Conservation (phyloP, 2,888 invertebrate species). For the Sphaerophoria taeniata region DNA sequence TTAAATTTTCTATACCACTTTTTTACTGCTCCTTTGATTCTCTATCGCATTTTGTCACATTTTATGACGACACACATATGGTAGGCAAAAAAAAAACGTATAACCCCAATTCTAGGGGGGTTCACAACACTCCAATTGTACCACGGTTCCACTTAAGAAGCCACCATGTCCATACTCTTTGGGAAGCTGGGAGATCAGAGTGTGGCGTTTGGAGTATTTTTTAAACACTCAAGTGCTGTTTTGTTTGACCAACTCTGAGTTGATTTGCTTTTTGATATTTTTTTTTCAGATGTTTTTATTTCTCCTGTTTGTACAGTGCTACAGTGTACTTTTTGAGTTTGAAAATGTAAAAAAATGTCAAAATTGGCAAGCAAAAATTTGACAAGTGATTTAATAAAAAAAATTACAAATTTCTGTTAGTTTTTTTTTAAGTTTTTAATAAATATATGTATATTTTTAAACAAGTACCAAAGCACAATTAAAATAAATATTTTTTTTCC, state of each 20-base stretch:
- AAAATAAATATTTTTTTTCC: too few relatives aligned
- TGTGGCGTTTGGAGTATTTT: slow-evolving; percentile 39
- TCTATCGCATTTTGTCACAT: slow-evolving; percentile 68
- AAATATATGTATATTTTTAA: too few relatives aligned
- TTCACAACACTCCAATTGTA: slow-evolving; percentile 20
- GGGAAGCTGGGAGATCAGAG: slow-evolving; percentile 24
- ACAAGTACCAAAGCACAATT: too few relatives aligned
- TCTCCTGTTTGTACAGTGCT: neutral
- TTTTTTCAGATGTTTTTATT: slow-evolving; percentile 26
- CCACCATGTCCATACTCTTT: slow-evolving; percentile 52
- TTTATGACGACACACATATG: slow-evolving; percentile 64
- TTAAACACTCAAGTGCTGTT: slow-evolving; percentile 56
- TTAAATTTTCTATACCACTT: slow-evolving; percentile 60
- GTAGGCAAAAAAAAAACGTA: slow-evolving; percentile 23
- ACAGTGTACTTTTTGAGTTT: too few relatives aligned
- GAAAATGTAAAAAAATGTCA: too few relatives aligned
- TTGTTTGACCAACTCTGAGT: slow-evolving; percentile 69
- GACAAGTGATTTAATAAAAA: too few relatives aligned
- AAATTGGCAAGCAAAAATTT: too few relatives aligned
- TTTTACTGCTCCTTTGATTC: slow-evolving; percentile 43
- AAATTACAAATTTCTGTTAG: too few relatives aligned
- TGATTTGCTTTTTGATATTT: slow-evolving; percentile 43
- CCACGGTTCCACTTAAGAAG: slow-evolving; percentile 61
- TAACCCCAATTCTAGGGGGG: neutral
- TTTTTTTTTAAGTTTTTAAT: too few relatives aligned